A percentile compares a stretch with the other conserved stretches of the same genome.
Evolutionary conservation across 2,888 invertebrate species (phyloP).

Genomic region (Ptychoptera contaminata): DNA sequence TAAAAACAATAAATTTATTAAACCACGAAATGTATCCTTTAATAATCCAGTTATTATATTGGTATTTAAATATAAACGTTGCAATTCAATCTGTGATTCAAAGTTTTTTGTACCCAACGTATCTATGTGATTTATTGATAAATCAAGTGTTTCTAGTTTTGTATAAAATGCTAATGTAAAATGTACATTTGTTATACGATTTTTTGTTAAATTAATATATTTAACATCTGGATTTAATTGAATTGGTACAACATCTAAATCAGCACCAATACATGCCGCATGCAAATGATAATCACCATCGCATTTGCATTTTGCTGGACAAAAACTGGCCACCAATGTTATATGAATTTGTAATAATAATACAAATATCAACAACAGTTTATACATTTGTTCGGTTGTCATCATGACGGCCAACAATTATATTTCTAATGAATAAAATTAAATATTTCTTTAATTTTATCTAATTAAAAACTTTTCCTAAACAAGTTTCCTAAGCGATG

Average conservation of each 20-base stretch:
- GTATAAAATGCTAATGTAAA: conserved; percentile 68
- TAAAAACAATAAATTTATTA: conserved; percentile 47
- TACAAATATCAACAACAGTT: neutral
- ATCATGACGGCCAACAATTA: too few relatives aligned
- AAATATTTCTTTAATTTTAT: too few relatives aligned
- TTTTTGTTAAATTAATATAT: conserved; percentile 69
- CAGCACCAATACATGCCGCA: conserved; percentile 61
- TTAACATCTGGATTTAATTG: conserved; percentile 76
- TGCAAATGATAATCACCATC: conserved; percentile 60
- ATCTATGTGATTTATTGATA: conserved; percentile 66
- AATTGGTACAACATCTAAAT: conserved; percentile 72
- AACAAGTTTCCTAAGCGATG: too few relatives aligned
- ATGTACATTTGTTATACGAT: conserved; percentile 62
- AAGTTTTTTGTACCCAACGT: conserved; percentile 71
- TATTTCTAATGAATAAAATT: too few relatives aligned
- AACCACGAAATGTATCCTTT: conserved; percentile 61
- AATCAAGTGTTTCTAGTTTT: conserved; percentile 61
- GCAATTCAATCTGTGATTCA: conserved; percentile 56
- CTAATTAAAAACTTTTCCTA: too few relatives aligned
- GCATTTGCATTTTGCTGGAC: conserved; percentile 68
- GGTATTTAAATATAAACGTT: conserved; percentile 57
- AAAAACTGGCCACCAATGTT: conserved; percentile 32
- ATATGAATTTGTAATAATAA: neutral
- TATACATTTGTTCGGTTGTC: too few relatives aligned
- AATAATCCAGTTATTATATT: conserved; percentile 56